phyloP scores from a whole-genome alignment of 2,113 vertebrate species.

The Podocnemis expansa region DNA sequence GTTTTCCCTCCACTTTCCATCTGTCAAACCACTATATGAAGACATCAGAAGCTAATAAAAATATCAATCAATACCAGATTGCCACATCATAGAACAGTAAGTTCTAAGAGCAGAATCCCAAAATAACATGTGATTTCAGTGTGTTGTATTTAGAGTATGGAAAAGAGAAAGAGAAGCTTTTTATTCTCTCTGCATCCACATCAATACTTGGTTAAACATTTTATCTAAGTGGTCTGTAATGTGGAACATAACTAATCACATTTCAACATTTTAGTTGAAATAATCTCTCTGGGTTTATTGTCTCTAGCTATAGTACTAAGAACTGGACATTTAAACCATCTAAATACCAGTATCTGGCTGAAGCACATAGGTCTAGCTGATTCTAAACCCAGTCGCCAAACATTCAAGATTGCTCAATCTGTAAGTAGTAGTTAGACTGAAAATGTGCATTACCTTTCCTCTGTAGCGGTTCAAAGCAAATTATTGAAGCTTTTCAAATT shows the following conservation, averaged over 20 bases:
- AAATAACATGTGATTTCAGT: no score
- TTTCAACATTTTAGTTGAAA: not conserved
- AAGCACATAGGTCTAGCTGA: no score
- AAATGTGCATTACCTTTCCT: no score
- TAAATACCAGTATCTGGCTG: no score
- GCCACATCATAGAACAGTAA: not conserved
- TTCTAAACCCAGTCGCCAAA: no score
- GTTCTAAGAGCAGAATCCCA: not conserved
- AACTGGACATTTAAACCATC: no score
- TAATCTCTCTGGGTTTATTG: not conserved
- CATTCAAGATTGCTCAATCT: no score
- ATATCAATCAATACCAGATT: not conserved
- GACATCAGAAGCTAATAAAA: not conserved
- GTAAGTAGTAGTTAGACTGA: no score
- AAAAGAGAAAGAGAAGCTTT: not conserved
- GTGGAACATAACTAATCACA: not conserved
- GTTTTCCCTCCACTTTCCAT: not conserved
- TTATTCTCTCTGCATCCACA: not conserved
- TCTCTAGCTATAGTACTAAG: not conserved
- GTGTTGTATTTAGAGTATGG: not conserved
- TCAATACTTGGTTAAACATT: not conserved
- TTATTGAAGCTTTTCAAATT: no score
- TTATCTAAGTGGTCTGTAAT: not conserved
- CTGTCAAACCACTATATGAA: not conserved
- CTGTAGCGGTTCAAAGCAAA: no score